Base-by-base conservation (phyloP, 2,113 vertebrate species). In the Channa argus region DNA sequence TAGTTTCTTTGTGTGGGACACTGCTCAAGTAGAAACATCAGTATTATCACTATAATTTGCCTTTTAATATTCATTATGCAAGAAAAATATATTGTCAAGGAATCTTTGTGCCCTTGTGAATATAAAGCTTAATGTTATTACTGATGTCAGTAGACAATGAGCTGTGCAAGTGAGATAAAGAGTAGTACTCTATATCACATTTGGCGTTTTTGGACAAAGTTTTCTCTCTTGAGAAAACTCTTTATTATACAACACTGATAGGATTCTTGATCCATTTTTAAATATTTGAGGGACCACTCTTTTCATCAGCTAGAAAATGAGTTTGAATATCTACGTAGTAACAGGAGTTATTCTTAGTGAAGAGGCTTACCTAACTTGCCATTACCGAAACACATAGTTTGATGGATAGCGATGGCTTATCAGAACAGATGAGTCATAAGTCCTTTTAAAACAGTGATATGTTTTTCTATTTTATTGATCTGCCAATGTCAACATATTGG, bases 381-480 rank as follows among this genome's bases (percentile, higher is more conserved):
- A 41, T 4, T 41, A 41, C 24, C 39, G 2, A 41, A 41, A 7
- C 39, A 41, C 39, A 41, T 41, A 41, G 39, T 41, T 14, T 5
- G 46, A 37, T 59, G 24, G 64, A 49, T 24, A 41, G 13, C 51
- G n/a, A 33, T 63, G 58, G 58, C 58, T 63, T 38, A 65, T 45
- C 14, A 2, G 34, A 1, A 4, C 41, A 47, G 14, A 44, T 71
- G 44, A 58, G 8, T 71, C 65, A 51, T 14, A 33, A 0, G 0
- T 36, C 38, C 58, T 37, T 44, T 70, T 69, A 36, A 53, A 70
- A 38, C 33, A 12, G 46, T 37, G 62, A 45, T 52, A 13, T 46
- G 5, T 41, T 62, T 71, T 36, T 5, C 7, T 9, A 62, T 36
- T 2, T 11, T 9, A 52, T 74, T 59, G 53, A 59, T 66, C 33